phyloP scores from a whole-genome alignment of 2,797 vertebrate species.

The Limnodromus scolopaceus region DNA sequence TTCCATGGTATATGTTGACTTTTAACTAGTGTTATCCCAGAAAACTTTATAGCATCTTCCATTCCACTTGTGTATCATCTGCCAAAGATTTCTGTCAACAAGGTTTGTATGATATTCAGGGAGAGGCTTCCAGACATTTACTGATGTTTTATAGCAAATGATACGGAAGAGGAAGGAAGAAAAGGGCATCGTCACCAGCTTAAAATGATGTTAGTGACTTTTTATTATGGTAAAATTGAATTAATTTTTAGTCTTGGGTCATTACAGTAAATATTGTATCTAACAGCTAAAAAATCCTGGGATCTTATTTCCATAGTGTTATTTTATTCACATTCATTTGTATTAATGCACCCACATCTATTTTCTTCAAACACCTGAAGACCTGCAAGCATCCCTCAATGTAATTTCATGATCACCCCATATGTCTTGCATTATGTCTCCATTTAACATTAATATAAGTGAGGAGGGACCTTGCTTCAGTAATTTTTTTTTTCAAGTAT shows the following conservation, averaged over 20 bases:
- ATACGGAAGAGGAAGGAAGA: background rate
- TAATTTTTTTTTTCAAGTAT: background rate
- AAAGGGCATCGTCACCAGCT: background rate
- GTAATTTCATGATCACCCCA: background rate
- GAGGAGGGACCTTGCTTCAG: background rate
- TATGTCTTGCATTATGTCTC: background rate
- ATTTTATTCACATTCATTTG: background rate
- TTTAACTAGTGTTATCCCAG: background rate
- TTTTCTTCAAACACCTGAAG: background rate
- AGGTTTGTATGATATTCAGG: background rate
- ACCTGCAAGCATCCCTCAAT: background rate
- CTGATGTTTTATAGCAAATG: slow-evolving; percentile 9
- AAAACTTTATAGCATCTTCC: background rate
- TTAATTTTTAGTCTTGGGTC: background rate
- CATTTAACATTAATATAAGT: background rate
- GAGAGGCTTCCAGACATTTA: background rate
- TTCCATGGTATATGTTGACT: background rate
- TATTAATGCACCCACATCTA: background rate
- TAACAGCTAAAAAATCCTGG: background rate
- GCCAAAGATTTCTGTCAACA: background rate
- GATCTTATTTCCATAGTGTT: background rate
- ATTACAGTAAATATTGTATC: background rate
- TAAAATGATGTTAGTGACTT: background rate
- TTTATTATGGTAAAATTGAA: background rate
- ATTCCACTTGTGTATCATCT: slow-evolving; percentile 4